Percentiles rank a stretch among this genome's conserved stretches.
These are phyloP conservation scores for Eupeodes latifasciatus DNA, from an alignment of 2,888 invertebrate species.

Conservation along the genomic window DNA sequence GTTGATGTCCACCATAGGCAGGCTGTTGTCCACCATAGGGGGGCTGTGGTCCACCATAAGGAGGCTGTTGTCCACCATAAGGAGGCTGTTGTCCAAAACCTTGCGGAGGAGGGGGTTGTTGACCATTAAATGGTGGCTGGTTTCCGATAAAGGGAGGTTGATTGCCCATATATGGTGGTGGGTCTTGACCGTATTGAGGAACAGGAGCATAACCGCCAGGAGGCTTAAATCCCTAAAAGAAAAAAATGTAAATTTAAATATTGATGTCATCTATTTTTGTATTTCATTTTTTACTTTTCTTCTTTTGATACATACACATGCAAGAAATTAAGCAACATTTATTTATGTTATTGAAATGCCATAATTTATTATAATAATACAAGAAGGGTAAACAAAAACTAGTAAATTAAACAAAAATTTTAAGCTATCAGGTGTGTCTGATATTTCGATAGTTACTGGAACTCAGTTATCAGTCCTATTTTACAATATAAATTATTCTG, in stretches of 20 bases:
- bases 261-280: too few relatives aligned
- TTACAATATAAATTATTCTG: too few relatives aligned
- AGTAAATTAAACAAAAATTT: too few relatives aligned
- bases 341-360: too few relatives aligned
- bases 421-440: too few relatives aligned
- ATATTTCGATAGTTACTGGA: too few relatives aligned
- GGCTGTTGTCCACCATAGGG: constrained; percentile 69
- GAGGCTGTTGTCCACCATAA: constrained; percentile 65
- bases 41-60: constrained; percentile 67
- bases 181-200: constrained; percentile 81
- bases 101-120: constrained; percentile 28
- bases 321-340: too few relatives aligned
- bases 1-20: constrained; percentile 75
- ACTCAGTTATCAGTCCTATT: too few relatives aligned
- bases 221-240: constrained; percentile 80
- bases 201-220: constrained; percentile 82
- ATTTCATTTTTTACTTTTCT: too few relatives aligned
- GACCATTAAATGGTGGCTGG: constrained; percentile 61
- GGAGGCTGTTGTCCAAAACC: constrained; percentile 32
- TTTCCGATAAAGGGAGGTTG: constrained; percentile 75
- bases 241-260: background rate
- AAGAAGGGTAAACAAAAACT: too few relatives aligned
- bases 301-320: too few relatives aligned
- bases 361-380: too few relatives aligned
- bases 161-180: constrained; percentile 36